Base-by-base conservation (phyloP, 1,140 invertebrate species). In the Venustaconcha ellipsiformis region DNA sequence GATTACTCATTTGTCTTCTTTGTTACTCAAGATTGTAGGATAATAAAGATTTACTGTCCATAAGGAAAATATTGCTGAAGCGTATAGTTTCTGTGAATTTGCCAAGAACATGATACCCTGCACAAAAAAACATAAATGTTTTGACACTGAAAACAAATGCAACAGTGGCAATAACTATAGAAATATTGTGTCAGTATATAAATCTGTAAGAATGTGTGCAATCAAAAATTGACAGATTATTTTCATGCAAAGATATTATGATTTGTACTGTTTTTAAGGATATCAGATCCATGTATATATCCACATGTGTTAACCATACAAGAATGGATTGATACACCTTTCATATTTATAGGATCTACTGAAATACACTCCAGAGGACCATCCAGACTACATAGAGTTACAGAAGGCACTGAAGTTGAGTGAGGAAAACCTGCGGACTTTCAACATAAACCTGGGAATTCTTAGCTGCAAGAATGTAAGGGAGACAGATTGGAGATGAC, bases 381-480 rank as follows among this genome's bases (percentile, higher is more conserved):
- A 97, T 91, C 93, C 95, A 0, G 96, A 98, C 89, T 93, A 96
- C 87, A 92, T 93, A 72, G 94, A 94, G 78, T 89, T 98, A 59
- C 93, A 94, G 57, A 95, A 96, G 83, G 95, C 96, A 48, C 91
- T 97, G 17, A 94, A 94, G 81, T 94, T 96, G 91, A 96, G 96
- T 8, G 95, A 97, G 86, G 93, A 94, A 85, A 98, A 97, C 86
- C 91, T 98, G 17, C 60, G 69, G 14, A 70, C 60, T 62, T 76
- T 67, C 37, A 70, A 48, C 65, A 17, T 37, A 14, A 17, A 18
- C 20, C n/a, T 26, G n/a, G 37, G 37, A 11, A 6, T 0, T 8
- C 37, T 48, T 48, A 48, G 11, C 6, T 48, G 37, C 37, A 48
- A 8, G 37, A 48, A 48, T 48, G 37, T 48, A 48, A 48, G 37